Base-by-base conservation (phyloP, 2,797 vertebrate species). In the Pseudochromis fuscus region DNA sequence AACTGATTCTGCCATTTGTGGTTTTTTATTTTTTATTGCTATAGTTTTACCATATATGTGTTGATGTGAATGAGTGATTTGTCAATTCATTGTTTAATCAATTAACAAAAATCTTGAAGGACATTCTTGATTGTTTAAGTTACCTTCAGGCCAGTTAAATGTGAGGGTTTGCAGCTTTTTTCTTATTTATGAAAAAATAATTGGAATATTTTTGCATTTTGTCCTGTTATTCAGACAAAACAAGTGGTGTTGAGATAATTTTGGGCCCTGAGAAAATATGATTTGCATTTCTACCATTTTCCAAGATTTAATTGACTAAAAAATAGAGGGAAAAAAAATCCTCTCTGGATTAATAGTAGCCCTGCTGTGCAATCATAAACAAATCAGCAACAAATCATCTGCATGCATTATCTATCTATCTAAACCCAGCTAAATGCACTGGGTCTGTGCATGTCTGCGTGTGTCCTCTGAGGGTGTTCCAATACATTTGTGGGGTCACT, bases 1-100 rank as follows among this genome's bases (percentile, higher is more conserved):
- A 94, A 94, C 87, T 83, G 71, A 88, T 70, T 56, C 25, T 24
- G 35, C 33, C 21, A 30, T 63, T 48, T 56, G 70, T 66, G 67
- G 38, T 72, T 62, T 60, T 67, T 68, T 19, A 42, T 18, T 19
- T 42, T 9, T 11, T 46, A n/a, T 21, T 2, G 8, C 3, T 5
- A 6, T 40, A 16, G 37, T 40, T 40, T 40, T 18, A 37, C 11
- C 2, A 4, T 25, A 4, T 37, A 1, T 9, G 2, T 35, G 15
- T 33, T 27, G 31, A 9, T 33, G 4, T 21, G 13, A 24, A 51
- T 37, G 0, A 30, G 19, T 3, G 8, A 44, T 38, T 38, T 15
- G 15, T 38, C 15, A 38, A 38, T 16, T 38, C 6, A 13, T 6
- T 6, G 11, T 30, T 1, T 1, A 48, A 42, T n/a, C 3, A 0